Base-by-base conservation (phyloP, 2,113 vertebrate species). In the Periophthalmodon schlosseri region DNA sequence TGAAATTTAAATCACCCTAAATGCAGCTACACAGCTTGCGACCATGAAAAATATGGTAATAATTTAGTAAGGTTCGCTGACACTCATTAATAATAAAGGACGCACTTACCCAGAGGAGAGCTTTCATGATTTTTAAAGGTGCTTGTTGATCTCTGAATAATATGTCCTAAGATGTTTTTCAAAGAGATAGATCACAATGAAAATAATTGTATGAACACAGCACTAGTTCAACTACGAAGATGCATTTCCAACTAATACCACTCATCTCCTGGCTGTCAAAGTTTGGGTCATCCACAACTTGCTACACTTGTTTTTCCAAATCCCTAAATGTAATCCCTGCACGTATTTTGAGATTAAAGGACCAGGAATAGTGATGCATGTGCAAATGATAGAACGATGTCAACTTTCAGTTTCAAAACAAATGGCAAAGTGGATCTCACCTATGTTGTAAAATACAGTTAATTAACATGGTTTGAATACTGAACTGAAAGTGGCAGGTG, bases 61-160 rank as follows among this genome's bases (percentile, higher is more conserved):
- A 39, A 65, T 65, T 65, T 65, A 39, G 63, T 65, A 39, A 65
- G 18, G 63, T 65, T 65, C 63, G 34, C 63, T 65, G 63, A 65
- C 63, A 39, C 34, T 65, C 34, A 65, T 44, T 39, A 65, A 44
- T 65, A 65, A 65, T 39, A 65, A 36, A 65, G 18, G 63, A n/a
- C 18, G 18, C 8, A 39, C 34, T 65, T 65, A n/a, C 63, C 63
- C 18, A 21, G 34, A 65, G 34, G 63, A 39, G 20, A 36, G 34
- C 33, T 65, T 65, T 65, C 34, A 39, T 39, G 63, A 39, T 39
- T 65, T 65, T 65, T 65, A 39, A 39, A n/a, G 33, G 34, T 21
- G 34, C 63, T 20, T 39, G 34, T 65, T 39, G 34, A 65, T 65
- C 34, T 65, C 34, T n/a, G 63, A 65, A 65, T 65, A 39, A 65